Evolutionary conservation across 2,888 invertebrate genomes (phyloP).

Genomic region (Heliconius hortense): DNA sequence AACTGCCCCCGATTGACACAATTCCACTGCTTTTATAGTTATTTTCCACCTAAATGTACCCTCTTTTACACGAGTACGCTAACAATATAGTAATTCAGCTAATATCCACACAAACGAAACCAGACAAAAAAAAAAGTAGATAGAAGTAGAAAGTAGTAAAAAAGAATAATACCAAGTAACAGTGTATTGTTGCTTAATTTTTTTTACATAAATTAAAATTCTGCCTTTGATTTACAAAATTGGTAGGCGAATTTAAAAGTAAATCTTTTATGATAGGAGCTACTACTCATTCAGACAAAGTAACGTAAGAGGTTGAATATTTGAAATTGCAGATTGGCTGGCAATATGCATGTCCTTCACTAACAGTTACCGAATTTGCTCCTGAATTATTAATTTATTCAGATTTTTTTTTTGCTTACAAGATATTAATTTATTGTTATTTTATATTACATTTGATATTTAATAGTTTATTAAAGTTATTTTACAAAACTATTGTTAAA

Average conservation of each 20-base stretch:
- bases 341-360: conserved; percentile 67
- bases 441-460: background rate
- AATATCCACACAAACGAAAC: background rate
- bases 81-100: background rate
- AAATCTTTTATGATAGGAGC: conserved; percentile 35
- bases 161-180: background rate
- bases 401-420: conserved; percentile 29
- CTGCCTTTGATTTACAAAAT: conserved; percentile 41
- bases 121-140: conserved; percentile 12
- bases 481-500: background rate
- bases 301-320: conserved; percentile 53
- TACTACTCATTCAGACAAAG: conserved; percentile 59
- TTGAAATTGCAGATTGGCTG: conserved; percentile 76
- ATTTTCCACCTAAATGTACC: too few species aligned
- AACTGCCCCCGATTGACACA: too few species aligned
- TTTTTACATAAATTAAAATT: conserved; percentile 44
- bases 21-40: too few species aligned
- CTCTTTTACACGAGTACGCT: too few species aligned
- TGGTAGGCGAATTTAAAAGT: conserved; percentile 37
- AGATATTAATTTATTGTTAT: background rate
- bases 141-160: background rate
- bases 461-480: background rate
- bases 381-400: conserved; percentile 47
- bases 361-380: conserved; percentile 50
- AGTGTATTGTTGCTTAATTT: conserved; percentile 14